Conservation (phyloP, 2,113 vertebrate genomes). For the Catharus minimus region DNA sequence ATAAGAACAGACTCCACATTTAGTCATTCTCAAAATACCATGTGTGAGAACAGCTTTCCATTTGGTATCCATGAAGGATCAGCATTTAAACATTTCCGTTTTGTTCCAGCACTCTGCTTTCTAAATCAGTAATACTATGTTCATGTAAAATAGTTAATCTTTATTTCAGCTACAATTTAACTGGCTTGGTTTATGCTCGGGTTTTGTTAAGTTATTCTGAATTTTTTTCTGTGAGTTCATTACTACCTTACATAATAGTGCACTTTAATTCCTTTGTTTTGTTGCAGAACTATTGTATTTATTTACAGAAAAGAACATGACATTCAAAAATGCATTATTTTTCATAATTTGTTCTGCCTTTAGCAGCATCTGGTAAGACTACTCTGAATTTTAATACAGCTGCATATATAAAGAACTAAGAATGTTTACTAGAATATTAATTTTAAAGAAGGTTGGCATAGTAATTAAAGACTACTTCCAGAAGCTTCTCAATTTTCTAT, state of each 20-base stretch:
- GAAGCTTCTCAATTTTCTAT: not conserved
- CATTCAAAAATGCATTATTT: conserved; percentile 56
- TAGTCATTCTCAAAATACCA: conserved; percentile 44
- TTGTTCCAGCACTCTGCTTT: not conserved
- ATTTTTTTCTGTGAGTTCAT: conserved; percentile 12
- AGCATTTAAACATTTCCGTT: not conserved
- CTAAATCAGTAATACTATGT: not conserved
- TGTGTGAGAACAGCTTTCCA: conserved; percentile 36
- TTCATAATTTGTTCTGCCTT: conserved; percentile 41
- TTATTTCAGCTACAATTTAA: conserved; percentile 40
- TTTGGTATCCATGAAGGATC: not conserved
- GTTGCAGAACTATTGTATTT: conserved; percentile 37
- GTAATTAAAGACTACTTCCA: not conserved
- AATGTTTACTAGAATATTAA: not conserved
- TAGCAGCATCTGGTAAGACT: conserved; percentile 22
- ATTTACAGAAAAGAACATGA: conserved; percentile 59
- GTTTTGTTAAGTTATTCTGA: not conserved
- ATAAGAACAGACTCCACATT: conserved; percentile 20
- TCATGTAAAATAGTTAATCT: not conserved
- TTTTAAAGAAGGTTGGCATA: not conserved
- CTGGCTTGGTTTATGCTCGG: not conserved
- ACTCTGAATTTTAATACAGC: conserved; percentile 13
- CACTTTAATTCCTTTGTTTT: conserved; percentile 48
- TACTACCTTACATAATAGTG: conserved; percentile 22
- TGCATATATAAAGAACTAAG: conserved; percentile 6